phyloP scores from a whole-genome alignment of 92 coral and sea anemone species.

The Siderastrea siderea region DNA sequence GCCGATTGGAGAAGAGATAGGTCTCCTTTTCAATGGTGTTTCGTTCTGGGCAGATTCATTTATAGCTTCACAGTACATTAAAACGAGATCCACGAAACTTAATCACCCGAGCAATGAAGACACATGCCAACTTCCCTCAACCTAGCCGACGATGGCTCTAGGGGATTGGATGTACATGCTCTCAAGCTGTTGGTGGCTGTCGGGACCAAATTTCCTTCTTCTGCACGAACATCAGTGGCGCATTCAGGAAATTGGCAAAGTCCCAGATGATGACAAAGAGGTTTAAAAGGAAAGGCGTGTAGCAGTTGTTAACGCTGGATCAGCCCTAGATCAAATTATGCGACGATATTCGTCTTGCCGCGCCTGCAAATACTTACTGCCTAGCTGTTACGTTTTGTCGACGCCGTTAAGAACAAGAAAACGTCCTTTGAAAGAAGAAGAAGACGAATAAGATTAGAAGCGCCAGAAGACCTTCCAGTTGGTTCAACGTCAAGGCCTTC shows the following conservation, averaged over 20 bases:
- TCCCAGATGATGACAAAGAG: conserved; percentile 70
- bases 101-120: background rate
- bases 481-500: conserved; percentile 46
- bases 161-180: conserved; percentile 38
- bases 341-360: conserved; percentile 21
- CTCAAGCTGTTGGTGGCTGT: conserved; percentile 49
- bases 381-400: conserved; percentile 51
- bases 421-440: too few relatives aligned
- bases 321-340: conserved; percentile 22
- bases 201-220: conserved; percentile 60
- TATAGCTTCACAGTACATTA: too few relatives aligned
- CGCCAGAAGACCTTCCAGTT: conserved; percentile 37
- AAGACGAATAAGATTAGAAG: conserved; percentile 11
- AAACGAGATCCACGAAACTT: background rate
- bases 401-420: conserved; percentile 16
- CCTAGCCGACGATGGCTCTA: conserved; percentile 36
- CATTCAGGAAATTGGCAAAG: background rate
- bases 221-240: conserved; percentile 69
- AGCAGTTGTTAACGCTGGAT: conserved; percentile 16
- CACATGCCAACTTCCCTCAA: background rate
- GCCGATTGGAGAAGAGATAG: background rate
- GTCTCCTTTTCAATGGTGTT: background rate
- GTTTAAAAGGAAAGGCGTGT: conserved; percentile 38
- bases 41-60: background rate
- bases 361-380: conserved; percentile 26